phyloP scores from a whole-genome alignment of 2,113 vertebrate genomes.

The Globicephala melas region DNA sequence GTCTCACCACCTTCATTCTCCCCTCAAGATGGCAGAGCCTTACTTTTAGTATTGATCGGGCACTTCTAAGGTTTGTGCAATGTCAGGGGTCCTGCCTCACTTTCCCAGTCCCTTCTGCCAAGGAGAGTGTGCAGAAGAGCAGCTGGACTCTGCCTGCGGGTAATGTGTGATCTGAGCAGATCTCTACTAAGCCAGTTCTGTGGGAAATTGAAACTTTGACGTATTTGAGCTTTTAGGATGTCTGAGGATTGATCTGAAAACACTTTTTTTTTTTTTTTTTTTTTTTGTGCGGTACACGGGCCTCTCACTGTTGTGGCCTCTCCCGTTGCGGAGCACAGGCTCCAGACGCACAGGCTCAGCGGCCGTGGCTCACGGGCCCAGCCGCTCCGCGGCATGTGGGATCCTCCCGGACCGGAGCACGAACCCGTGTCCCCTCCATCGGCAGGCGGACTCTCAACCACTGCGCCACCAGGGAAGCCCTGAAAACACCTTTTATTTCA shows the following conservation, averaged over 20 bases:
- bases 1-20: not conserved
- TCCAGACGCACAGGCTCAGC: too few relatives aligned
- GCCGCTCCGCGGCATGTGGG: too few relatives aligned
- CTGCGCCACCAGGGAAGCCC: too few relatives aligned
- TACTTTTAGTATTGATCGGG: not conserved
- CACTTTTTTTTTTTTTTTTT: not conserved
- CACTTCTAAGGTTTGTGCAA: not conserved
- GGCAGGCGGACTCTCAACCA: too few relatives aligned
- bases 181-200: not conserved
- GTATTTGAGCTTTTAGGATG: not conserved
- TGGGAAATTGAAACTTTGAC: not conserved
- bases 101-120: not conserved
- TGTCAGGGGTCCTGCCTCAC: not conserved
- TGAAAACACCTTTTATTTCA: constrained; percentile 12
- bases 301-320: too few relatives aligned
- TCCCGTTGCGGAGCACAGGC: too few relatives aligned
- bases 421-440: too few relatives aligned
- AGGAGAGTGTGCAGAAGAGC: not conserved
- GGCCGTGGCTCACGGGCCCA: too few relatives aligned
- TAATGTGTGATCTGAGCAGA: not conserved
- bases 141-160: not conserved
- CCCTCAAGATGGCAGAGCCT: not conserved
- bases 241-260: constrained; percentile 34
- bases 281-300: too few relatives aligned
- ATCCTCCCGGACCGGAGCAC: too few relatives aligned